Percentiles rank a stretch among this genome's conserved stretches.
Evolutionary conservation across 2,888 invertebrate genomes (phyloP).

Genomic region (Erebia ligea): DNA sequence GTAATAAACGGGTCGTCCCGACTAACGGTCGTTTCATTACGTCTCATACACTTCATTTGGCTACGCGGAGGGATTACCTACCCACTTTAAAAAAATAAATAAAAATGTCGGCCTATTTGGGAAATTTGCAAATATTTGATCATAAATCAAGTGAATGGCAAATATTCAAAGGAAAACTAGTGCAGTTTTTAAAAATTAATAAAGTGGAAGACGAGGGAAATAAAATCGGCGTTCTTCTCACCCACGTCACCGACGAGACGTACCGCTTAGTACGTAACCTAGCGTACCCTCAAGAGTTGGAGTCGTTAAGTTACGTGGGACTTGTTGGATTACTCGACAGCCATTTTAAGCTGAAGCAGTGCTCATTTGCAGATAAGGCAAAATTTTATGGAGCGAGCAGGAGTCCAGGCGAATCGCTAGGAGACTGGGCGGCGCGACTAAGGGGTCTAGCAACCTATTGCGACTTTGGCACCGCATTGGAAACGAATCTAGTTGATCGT

Average conservation of each 20-base stretch:
- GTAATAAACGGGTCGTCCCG: too few species aligned
- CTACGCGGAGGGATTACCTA: too few species aligned
- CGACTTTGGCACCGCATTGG: too few species aligned
- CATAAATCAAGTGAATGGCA: neutral
- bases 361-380: too few species aligned
- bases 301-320: neutral
- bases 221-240: neutral
- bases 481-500: too few species aligned
- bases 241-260: conserved; percentile 19
- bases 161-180: conserved; percentile 5
- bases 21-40: too few species aligned
- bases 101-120: neutral
- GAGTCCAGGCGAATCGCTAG: too few species aligned
- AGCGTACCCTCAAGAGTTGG: conserved; percentile 8
- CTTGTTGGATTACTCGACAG: neutral
- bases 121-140: neutral
- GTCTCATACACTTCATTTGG: too few species aligned
- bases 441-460: too few species aligned
- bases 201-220: neutral
- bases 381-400: too few species aligned
- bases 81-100: too few species aligned
- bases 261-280: conserved; percentile 13
- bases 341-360: conserved; percentile 7
- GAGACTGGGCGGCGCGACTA: too few species aligned
- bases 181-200: conserved; percentile 3